Evolutionary conservation across 2,797 vertebrate genomes (phyloP).

Genomic region (Eleutherodactylus coqui): DNA sequence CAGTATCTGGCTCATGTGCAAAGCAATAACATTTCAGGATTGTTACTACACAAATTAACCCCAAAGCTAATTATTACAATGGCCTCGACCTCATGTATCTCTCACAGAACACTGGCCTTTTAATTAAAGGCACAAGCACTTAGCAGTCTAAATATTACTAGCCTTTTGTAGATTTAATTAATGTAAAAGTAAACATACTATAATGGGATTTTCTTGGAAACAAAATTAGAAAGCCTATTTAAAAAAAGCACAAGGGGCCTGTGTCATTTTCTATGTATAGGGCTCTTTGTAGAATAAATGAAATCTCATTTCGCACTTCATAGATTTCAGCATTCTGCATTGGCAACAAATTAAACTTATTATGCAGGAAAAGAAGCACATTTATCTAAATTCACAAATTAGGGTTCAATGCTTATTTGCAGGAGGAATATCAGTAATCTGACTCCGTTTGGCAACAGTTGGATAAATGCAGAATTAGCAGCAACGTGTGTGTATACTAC

Average conservation of each 20-base stretch:
- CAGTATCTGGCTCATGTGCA: neutral
- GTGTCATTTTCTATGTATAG: conserved; percentile 36
- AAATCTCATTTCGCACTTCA: conserved; percentile 73
- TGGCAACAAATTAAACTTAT: conserved; percentile 51
- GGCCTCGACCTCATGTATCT: neutral
- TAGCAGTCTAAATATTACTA: neutral
- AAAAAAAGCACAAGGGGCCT: conserved; percentile 38
- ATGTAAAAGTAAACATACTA: conserved; percentile 8
- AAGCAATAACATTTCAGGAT: neutral
- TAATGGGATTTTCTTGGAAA: conserved; percentile 10
- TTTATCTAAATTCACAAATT: neutral
- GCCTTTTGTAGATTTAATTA: conserved; percentile 10
- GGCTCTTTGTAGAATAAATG: conserved; percentile 64
- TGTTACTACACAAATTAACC: neutral
- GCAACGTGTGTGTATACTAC: neutral
- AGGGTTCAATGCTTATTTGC: neutral
- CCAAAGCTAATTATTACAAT: neutral
- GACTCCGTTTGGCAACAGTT: neutral
- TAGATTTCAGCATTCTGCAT: conserved; percentile 61
- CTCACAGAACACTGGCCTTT: neutral
- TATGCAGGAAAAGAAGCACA: neutral
- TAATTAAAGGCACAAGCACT: neutral
- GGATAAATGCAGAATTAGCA: neutral
- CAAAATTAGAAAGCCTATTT: conserved; percentile 16
- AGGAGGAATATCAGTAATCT: neutral